Evolutionary conservation across 2,797 vertebrate genomes (phyloP).

Genomic region (Spatula clypeata): DNA sequence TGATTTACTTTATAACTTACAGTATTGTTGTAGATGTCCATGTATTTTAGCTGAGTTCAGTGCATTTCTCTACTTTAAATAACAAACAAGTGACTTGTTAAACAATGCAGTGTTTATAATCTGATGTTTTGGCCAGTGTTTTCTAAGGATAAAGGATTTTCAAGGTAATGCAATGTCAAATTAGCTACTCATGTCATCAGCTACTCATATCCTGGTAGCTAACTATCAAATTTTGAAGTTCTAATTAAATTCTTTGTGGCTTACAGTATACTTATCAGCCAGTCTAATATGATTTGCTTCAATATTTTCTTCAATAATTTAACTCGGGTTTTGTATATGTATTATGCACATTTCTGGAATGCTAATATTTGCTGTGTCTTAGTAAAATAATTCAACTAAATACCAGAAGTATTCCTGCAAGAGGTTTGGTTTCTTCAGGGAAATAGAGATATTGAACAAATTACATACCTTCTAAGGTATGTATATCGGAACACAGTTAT

Average conservation of each 20-base stretch:
- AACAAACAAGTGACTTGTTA: not conserved
- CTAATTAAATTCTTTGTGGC: constrained; percentile 39
- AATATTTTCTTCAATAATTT: not conserved
- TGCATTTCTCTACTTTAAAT: not conserved
- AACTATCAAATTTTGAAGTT: constrained; percentile 20
- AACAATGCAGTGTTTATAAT: not conserved
- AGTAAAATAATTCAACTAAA: constrained; percentile 7
- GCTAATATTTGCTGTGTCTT: not conserved
- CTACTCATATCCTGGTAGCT: not conserved
- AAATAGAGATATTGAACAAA: not conserved
- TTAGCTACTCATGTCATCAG: not conserved
- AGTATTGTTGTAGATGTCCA: too few relatives aligned
- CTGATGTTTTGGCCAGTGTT: not conserved
- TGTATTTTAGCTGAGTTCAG: not conserved
- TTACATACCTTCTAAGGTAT: not conserved
- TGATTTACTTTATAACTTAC: not conserved
- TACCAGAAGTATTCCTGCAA: not conserved
- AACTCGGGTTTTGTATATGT: not conserved
- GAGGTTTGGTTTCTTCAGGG: not conserved
- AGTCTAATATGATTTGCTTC: constrained; percentile 31
- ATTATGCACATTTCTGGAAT: not conserved
- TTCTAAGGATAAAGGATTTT: constrained; percentile 8
- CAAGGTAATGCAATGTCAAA: constrained; percentile 20
- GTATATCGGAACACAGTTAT: not conserved
- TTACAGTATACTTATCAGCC: constrained; percentile 4